A percentile compares a stretch with the other conserved stretches of the same genome.
Conservation (phyloP, 2,888 invertebrate species). For the Epirrita christyi region DNA sequence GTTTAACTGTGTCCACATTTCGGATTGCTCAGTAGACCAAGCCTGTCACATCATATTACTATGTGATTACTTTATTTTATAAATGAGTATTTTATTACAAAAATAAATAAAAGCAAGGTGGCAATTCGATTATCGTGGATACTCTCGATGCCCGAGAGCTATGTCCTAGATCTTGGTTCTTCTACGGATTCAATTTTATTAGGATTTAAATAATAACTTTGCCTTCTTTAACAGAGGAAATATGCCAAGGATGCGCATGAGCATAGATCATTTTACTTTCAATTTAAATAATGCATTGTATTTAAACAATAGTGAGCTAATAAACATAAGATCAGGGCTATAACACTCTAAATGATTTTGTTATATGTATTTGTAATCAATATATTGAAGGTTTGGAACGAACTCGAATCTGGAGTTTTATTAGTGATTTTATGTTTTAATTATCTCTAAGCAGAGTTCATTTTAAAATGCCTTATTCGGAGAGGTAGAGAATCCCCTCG, state of each 20-base stretch:
- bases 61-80: slow-evolving; percentile 47
- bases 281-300: slow-evolving; percentile 49
- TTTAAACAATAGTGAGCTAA: slow-evolving; percentile 45
- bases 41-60: slow-evolving; percentile 55
- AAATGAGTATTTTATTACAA: slow-evolving; percentile 45
- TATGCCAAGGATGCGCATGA: slow-evolving; percentile 45
- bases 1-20: slow-evolving; percentile 35
- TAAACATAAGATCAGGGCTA: slow-evolving; percentile 37
- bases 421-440: not conserved
- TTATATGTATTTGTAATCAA: slow-evolving; percentile 14
- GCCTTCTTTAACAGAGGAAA: slow-evolving; percentile 13
- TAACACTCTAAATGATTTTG: slow-evolving; percentile 29
- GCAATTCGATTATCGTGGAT: slow-evolving; percentile 18
- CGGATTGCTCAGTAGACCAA: slow-evolving; percentile 46
- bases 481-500: no score
- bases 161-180: no score
- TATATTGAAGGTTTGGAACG: slow-evolving; percentile 6
- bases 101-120: slow-evolving; percentile 43
- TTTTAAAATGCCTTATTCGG: no score
- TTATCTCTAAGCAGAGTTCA: not conserved
- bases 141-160: no score
- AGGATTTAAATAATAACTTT: slow-evolving; percentile 9
- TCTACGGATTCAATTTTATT: not conserved
- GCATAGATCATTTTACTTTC: slow-evolving; percentile 52
- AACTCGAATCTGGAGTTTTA: slow-evolving; percentile 1